Percentiles rank a stretch among this genome's conserved stretches.
Conservation (phyloP, 2,888 invertebrate genomes). For the Cosmopolites sordidus region DNA sequence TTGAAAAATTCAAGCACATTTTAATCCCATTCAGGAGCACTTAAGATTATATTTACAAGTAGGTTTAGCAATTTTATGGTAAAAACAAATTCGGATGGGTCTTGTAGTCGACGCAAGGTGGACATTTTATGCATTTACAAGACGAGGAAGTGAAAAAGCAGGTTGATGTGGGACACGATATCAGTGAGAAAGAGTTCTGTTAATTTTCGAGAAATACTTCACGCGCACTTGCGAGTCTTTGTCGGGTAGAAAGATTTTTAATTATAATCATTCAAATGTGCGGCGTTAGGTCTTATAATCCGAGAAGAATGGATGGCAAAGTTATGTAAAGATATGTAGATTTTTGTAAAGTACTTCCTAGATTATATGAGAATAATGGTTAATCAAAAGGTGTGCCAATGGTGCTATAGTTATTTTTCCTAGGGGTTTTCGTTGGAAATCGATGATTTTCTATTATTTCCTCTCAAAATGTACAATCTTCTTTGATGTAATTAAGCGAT, state of each 20-base stretch:
- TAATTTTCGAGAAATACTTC: constrained; percentile 30
- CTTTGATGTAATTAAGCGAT: no score
- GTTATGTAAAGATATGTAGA: constrained; percentile 23
- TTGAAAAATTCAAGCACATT: neutral
- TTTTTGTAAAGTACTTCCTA: constrained; percentile 21
- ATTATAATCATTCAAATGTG: constrained; percentile 5
- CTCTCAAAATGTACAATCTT: no score
- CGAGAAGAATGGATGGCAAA: neutral
- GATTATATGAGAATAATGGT: neutral
- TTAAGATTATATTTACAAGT: constrained; percentile 30
- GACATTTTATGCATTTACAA: neutral
- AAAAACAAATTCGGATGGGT: constrained; percentile 2
- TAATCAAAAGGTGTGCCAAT: constrained; percentile 17
- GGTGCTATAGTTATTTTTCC: constrained; percentile 8
- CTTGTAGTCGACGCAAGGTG: no score
- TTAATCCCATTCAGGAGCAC: constrained; percentile 21
- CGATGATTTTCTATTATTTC: neutral
- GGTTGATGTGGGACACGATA: neutral
- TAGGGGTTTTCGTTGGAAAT: neutral
- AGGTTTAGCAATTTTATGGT: constrained; percentile 25
- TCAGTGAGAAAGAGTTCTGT: constrained; percentile 24
- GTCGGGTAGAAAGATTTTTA: constrained; percentile 22
- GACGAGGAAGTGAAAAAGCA: neutral
- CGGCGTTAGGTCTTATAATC: constrained; percentile 7
- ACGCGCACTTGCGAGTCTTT: constrained; percentile 26